Evolutionary conservation across 2,888 invertebrate species (phyloP), one percentile per base, ranked within the genome.

Genomic region (Polyploca ridens): DNA sequence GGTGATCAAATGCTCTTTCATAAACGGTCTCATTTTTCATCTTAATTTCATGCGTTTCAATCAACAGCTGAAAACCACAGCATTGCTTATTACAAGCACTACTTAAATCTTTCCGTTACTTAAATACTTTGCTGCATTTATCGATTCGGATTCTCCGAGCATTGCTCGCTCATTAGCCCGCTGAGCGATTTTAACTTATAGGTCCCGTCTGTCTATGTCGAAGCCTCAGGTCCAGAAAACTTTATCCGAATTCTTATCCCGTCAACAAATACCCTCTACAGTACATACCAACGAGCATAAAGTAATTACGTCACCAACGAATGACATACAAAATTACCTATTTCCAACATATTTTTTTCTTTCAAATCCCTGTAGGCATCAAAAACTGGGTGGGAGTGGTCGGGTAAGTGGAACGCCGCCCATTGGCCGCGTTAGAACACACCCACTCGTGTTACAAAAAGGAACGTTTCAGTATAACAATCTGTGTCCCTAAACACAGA

Each of bases 331-430:
- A 89, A 92, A 93, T 93, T 93, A 92, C 93, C 89, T 90, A 91
- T 90, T 86, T 87, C 88, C 82, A 90, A 89, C 88, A 91, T 84
- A 89, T 91, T 82, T 90, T 91, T 89, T 88, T 81, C 85, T 83
- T 85, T 74, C 88, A 92, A 93, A 73, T 93, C 94, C 94, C 94
- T 78, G 94, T 94, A 94, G 94, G 94, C 93, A 94, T 89, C 82
- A 86, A 86, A 88, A 91, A 91, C 89, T 82, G 82, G 84, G 85
- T 93, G 85, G 93, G 93, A 83, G 93, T 92, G 91, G 89, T 84
- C 86, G 75, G 69, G 65, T 69, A 72, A 67, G 69, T 79, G 83
- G 83, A 85, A 85, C 82, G 69, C 76, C 87, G 87, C 90, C 90
- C 85, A 94, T 92, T 93, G 92, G 93, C 75, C 73, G 83, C 69